These are phyloP conservation scores for Drosophila peninsularis DNA, from an alignment of 2,888 invertebrate genomes.

Conservation along the genomic window DNA sequence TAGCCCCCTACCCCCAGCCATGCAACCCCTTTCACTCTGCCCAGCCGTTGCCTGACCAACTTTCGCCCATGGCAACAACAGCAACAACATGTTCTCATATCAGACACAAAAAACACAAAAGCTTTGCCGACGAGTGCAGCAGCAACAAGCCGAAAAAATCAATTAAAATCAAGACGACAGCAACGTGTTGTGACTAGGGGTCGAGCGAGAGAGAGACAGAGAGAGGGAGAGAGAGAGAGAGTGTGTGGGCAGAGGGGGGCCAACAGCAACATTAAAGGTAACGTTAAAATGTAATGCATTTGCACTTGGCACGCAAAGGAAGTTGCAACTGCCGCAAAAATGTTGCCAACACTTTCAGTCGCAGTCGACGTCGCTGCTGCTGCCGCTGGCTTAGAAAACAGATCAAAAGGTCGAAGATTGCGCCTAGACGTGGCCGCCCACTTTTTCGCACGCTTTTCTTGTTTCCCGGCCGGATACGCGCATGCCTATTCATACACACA, in stretches of 20 bases:
- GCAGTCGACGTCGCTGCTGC: conserved; percentile 2
- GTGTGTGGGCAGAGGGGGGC: no score
- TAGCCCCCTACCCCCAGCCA: conserved; percentile 1
- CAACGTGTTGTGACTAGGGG: conserved; percentile 18
- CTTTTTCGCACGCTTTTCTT: conserved; percentile 79
- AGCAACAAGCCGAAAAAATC: conserved; percentile 60
- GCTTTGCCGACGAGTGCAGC: conserved; percentile 56
- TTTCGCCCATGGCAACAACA: conserved; percentile 61
- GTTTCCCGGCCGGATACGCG: conserved; percentile 61
- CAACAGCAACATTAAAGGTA: conserved; percentile 64
- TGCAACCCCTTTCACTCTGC: conserved; percentile 6
- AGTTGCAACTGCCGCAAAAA: conserved; percentile 62
- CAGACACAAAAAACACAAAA: conserved; percentile 46
- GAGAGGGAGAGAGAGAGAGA: background rate
- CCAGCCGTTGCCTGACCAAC: conserved; percentile 42
- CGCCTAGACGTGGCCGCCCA: conserved; percentile 75
- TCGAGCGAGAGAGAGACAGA: no score
- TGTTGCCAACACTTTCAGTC: conserved; percentile 35
- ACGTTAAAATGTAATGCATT: conserved; percentile 75
- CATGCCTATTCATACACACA: conserved; percentile 33
- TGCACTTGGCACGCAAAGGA: conserved; percentile 80
- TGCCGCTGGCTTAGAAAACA: conserved; percentile 65
- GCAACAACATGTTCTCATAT: conserved; percentile 35
- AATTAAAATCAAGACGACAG: conserved; percentile 68
- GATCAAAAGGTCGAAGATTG: conserved; percentile 81